A percentile compares a stretch with the other conserved stretches of the same genome.
Conservation (phyloP, 2,888 invertebrate genomes). For the Geotrupes spiniger region DNA sequence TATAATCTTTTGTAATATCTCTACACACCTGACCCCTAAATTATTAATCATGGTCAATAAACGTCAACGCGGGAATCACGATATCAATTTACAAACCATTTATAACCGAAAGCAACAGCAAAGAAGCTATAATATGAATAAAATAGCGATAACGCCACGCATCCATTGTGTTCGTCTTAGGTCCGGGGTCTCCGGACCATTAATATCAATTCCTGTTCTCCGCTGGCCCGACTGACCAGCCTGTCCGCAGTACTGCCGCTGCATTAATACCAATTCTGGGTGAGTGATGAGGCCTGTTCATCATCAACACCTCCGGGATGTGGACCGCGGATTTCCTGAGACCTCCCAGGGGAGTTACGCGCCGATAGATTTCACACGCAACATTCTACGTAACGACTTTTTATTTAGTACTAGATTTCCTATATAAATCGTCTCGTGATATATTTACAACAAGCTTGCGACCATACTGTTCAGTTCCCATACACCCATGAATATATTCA, state of each 20-base stretch:
- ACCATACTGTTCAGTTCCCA: no score
- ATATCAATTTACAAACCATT: slow-evolving; percentile 47
- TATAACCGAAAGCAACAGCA: slow-evolving; percentile 44
- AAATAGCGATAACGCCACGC: slow-evolving; percentile 47
- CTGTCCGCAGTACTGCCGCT: slow-evolving; percentile 47
- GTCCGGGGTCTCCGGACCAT: slow-evolving; percentile 43
- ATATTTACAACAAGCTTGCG: no score
- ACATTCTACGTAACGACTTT: slow-evolving; percentile 22
- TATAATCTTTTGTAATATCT: not conserved
- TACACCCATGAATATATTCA: no score
- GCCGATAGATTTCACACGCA: slow-evolving; percentile 35
- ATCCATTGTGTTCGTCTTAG: slow-evolving; percentile 45
- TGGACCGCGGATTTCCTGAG: slow-evolving; percentile 42
- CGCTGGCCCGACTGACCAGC: slow-evolving; percentile 43
- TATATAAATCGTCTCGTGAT: no score
- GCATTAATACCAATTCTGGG: slow-evolving; percentile 52
- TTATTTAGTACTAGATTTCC: no score
- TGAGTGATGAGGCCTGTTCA: slow-evolving; percentile 51
- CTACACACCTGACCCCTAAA: slow-evolving; percentile 25
- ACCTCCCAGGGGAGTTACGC: slow-evolving; percentile 37
- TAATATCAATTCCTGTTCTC: slow-evolving; percentile 50
- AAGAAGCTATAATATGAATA: slow-evolving; percentile 48
- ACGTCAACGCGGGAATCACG: slow-evolving; percentile 37
- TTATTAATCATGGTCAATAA: slow-evolving; percentile 47
- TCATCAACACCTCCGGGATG: slow-evolving; percentile 49